Evolutionary conservation across 2,888 invertebrate genomes (phyloP).

Genomic region (Tenthredo amoena): DNA sequence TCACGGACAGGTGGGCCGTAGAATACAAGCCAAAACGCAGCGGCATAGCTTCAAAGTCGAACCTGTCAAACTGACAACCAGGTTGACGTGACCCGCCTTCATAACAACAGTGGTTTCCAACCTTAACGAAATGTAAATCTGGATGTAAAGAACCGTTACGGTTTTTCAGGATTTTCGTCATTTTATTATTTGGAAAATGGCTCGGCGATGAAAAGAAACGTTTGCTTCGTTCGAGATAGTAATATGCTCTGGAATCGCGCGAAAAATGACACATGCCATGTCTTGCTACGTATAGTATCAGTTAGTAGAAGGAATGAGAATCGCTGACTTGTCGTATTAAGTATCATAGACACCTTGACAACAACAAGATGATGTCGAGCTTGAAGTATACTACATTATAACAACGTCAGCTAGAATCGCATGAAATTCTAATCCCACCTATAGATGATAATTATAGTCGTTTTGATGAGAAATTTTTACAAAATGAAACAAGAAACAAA

Average conservation of each 20-base stretch:
- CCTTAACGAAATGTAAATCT: not conserved
- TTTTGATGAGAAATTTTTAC: slow-evolving; percentile 29
- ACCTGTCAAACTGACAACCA: slow-evolving; percentile 68
- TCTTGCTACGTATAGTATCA: not conserved
- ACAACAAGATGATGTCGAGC: slow-evolving; percentile 58
- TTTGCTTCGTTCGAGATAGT: not conserved
- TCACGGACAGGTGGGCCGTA: slow-evolving; percentile 57
- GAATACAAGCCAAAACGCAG: slow-evolving; percentile 44
- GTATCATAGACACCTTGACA: slow-evolving; percentile 59
- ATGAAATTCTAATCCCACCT: slow-evolving; percentile 56
- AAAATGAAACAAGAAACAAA: not conserved
- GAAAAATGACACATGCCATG: not conserved
- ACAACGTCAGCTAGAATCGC: slow-evolving; percentile 56
- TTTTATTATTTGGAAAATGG: not conserved
- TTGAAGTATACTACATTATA: slow-evolving; percentile 51
- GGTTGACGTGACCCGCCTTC: slow-evolving; percentile 66
- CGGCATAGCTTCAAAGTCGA: slow-evolving; percentile 62
- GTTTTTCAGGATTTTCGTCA: not conserved
- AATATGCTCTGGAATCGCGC: not conserved
- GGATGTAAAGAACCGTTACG: not conserved
- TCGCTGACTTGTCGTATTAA: slow-evolving; percentile 41
- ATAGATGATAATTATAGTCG: slow-evolving; percentile 60
- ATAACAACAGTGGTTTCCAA: slow-evolving; percentile 58
- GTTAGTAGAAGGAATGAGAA: slow-evolving; percentile 27
- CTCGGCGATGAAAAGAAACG: not conserved